A percentile compares a stretch with the other conserved stretches of the same genome.
Evolutionary conservation across 2,113 vertebrate species (phyloP).

Genomic region (Aspidoscelis tigris): DNA sequence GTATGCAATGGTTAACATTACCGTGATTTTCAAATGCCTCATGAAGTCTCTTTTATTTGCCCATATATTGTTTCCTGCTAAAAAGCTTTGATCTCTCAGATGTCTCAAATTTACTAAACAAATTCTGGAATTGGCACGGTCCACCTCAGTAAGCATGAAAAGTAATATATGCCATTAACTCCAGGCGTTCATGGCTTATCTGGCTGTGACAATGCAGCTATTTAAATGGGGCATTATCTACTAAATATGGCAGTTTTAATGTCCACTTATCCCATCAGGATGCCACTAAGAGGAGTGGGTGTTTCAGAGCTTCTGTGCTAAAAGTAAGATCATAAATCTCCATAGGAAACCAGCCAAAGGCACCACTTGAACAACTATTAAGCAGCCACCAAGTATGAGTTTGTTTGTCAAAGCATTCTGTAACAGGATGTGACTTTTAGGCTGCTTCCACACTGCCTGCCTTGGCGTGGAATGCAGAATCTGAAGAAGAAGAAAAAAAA

Average conservation of each 20-base stretch:
- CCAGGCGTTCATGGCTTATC: conserved; percentile 39
- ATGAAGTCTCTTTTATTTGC: conserved; percentile 26
- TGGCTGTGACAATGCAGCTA: conserved; percentile 17
- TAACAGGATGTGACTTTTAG: conserved; percentile 33
- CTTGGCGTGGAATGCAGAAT: no score
- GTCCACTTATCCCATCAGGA: conserved; percentile 1
- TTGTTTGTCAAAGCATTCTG: conserved; percentile 49
- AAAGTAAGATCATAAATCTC: conserved; percentile 37
- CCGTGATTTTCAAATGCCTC: neutral
- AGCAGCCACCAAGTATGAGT: conserved; percentile 33
- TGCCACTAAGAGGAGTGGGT: conserved; percentile 24
- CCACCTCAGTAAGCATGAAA: conserved; percentile 24
- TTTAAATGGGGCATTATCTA: conserved; percentile 54
- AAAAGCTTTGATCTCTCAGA: conserved; percentile 39
- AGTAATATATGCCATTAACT: conserved; percentile 28
- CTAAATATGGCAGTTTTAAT: conserved; percentile 40
- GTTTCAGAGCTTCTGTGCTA: conserved; percentile 3
- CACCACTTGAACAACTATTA: conserved; percentile 40
- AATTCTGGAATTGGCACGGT: conserved; percentile 44
- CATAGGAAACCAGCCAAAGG: conserved; percentile 20
- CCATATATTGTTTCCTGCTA: conserved; percentile 19
- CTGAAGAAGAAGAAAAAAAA: no score
- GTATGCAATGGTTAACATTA: conserved; percentile 15
- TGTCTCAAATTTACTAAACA: conserved; percentile 29
- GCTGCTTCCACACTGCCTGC: no score